Evolutionary conservation across 1,140 invertebrate genomes (phyloP).

Genomic region (Plutomurus gul): DNA sequence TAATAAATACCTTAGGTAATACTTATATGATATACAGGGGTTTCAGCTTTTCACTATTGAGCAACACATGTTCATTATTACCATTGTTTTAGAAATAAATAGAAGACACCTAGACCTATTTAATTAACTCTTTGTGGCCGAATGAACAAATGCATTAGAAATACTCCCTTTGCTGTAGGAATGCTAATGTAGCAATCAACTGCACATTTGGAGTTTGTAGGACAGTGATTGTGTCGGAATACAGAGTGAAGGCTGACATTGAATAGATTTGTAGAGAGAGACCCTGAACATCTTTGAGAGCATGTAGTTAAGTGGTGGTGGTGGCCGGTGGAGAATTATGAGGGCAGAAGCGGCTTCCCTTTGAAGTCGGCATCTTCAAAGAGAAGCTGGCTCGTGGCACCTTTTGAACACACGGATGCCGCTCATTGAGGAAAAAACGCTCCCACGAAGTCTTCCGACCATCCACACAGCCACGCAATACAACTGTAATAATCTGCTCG

Average conservation of each 20-base stretch:
- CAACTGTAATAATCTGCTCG: conserved; percentile 2
- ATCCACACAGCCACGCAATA: not conserved
- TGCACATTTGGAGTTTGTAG: too few species aligned
- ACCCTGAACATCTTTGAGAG: conserved; percentile 16
- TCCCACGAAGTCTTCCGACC: conserved; percentile 48
- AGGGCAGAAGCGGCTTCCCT: conserved; percentile 55
- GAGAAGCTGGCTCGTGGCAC: conserved; percentile 53
- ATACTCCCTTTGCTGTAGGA: too few species aligned
- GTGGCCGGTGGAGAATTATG: conserved; percentile 53
- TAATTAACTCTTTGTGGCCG: too few species aligned
- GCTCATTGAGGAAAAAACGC: conserved; percentile 41
- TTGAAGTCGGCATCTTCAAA: conserved; percentile 54
- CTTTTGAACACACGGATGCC: conserved; percentile 47
- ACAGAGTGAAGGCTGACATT: conserved; percentile 12
- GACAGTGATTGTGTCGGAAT: not conserved
- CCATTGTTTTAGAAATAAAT: too few species aligned
- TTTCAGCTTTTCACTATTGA: too few species aligned
- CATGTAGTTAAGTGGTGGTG: conserved; percentile 22
- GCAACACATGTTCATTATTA: too few species aligned
- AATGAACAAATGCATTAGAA: too few species aligned
- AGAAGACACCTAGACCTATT: too few species aligned
- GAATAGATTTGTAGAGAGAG: not conserved
- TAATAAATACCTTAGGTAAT: too few species aligned
- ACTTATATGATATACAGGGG: too few species aligned
- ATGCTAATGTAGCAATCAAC: too few species aligned